A percentile compares a stretch with the other conserved stretches of the same genome.
Conservation (phyloP, 1,140 invertebrate species). For the Drosophila dunni region DNA sequence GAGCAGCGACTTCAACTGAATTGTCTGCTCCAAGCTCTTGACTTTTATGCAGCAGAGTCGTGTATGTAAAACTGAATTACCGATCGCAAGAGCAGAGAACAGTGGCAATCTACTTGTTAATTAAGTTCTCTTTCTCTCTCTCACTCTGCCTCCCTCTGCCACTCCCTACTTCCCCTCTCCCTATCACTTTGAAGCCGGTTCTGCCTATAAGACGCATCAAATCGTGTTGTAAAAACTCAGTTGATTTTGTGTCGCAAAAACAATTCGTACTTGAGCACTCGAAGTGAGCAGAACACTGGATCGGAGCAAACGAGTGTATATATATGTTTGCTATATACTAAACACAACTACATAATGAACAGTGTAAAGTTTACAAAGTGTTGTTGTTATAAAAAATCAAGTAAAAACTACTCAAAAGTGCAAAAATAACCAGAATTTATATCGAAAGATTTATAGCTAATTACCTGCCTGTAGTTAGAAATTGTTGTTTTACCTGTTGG, state of each 20-base stretch:
- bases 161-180: background rate
- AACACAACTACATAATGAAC: constrained; percentile 2
- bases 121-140: background rate
- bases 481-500: no score
- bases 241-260: constrained; percentile 6
- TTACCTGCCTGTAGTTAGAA: no score
- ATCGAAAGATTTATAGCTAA: no score
- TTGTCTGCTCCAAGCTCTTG: background rate
- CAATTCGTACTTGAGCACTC: background rate
- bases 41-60: background rate
- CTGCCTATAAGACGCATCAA: constrained; percentile 20
- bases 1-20: background rate
- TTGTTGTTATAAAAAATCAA: no score
- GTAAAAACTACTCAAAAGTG: no score
- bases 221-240: constrained; percentile 5
- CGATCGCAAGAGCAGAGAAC: background rate
- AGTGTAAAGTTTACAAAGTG: background rate
- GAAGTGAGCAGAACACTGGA: no score
- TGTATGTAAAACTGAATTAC: background rate
- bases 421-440: no score
- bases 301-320: background rate
- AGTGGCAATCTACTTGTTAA: no score
- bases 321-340: constrained; percentile 19
- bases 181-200: constrained; percentile 12
- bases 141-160: background rate